Evolutionary conservation across 2,797 vertebrate genomes (phyloP).

Genomic region (Lepilemur septentrionalis): DNA sequence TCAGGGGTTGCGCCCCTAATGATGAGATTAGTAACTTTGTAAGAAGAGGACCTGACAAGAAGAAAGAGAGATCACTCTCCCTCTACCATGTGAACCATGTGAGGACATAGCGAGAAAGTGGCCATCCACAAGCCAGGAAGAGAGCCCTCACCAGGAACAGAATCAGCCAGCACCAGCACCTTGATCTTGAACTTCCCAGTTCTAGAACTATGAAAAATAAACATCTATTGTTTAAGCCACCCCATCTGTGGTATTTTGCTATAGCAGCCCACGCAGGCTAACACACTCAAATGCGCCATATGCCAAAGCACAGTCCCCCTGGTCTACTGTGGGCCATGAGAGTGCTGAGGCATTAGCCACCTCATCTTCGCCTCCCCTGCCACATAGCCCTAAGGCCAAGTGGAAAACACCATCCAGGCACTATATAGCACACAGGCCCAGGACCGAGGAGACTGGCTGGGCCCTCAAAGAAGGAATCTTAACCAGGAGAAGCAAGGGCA

Average conservation of each 20-base stretch:
- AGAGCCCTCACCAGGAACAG: not conserved
- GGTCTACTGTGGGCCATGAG: not conserved
- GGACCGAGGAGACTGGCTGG: not conserved
- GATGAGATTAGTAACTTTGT: not conserved
- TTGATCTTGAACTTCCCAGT: not conserved
- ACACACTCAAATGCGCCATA: not conserved
- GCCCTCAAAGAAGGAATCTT: not conserved
- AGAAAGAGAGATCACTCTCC: not conserved
- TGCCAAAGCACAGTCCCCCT: not conserved
- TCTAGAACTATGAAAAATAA: not conserved
- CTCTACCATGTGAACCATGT: not conserved
- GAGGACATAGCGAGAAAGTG: not conserved
- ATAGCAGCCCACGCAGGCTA: not conserved
- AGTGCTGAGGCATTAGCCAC: not conserved
- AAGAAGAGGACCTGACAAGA: not conserved
- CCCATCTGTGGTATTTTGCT: not conserved
- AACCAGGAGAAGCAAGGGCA: not conserved
- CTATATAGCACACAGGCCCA: not conserved
- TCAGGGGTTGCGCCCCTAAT: not conserved
- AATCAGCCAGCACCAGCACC: not conserved
- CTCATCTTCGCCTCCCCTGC: not conserved
- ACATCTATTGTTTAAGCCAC: not conserved
- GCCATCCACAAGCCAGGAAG: not conserved
- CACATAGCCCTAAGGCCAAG: not conserved
- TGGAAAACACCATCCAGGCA: not conserved